A percentile compares a stretch with the other conserved stretches of the same genome.
Conservation (phyloP, 2,888 invertebrate genomes). For the Lamellibrachia columna region DNA sequence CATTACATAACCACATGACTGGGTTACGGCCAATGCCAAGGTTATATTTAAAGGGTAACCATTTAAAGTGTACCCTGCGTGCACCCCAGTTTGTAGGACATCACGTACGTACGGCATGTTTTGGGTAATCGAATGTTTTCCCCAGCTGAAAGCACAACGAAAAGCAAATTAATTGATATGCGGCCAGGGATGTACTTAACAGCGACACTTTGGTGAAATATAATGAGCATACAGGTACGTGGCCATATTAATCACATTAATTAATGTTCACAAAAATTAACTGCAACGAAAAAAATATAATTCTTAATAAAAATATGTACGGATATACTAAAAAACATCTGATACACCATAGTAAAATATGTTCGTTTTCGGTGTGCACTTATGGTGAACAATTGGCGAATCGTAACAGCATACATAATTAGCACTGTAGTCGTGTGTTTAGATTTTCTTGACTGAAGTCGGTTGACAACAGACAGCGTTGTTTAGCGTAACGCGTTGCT, state of each 20-base stretch:
- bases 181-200: neutral
- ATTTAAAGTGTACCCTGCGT: no score
- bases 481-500: neutral
- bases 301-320: neutral
- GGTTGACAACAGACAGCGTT: constrained; percentile 11
- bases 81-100: neutral
- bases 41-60: neutral
- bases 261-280: neutral
- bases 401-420: neutral
- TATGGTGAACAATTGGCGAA: neutral
- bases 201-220: neutral
- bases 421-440: neutral
- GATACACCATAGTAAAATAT: neutral
- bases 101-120: neutral
- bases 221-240: neutral
- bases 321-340: neutral
- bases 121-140: neutral
- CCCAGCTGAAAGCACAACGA: neutral
- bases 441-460: neutral
- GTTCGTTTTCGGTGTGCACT: neutral
- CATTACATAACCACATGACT: neutral
- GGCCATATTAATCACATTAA: neutral
- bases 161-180: neutral
- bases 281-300: neutral
- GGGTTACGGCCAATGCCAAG: neutral